These are phyloP conservation scores for Misgurnus anguillicaudatus DNA, from an alignment of 2,113 vertebrate species.

Conservation along the genomic window DNA sequence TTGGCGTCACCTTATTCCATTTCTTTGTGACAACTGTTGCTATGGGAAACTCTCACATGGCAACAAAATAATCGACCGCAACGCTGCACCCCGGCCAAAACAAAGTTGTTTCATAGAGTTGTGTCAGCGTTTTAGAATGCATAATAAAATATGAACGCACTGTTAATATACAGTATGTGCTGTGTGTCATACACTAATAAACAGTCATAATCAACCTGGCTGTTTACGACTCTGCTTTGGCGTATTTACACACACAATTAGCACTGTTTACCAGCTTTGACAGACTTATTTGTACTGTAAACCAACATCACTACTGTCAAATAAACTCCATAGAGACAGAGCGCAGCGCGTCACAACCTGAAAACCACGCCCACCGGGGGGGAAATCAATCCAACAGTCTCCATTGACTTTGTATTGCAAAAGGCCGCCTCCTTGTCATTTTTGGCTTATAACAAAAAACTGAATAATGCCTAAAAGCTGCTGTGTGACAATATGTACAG, in stretches of 20 bases:
- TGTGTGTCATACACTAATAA: constrained; percentile 30
- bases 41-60: constrained; percentile 34
- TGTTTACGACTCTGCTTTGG: constrained; percentile 28
- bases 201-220: constrained; percentile 27
- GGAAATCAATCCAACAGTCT: no score
- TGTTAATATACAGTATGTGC: constrained; percentile 17
- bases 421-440: no score
- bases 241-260: constrained; percentile 5
- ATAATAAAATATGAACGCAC: constrained; percentile 8
- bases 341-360: no score
- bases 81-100: constrained; percentile 23
- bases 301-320: constrained; percentile 1
- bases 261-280: background rate
- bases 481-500: no score
- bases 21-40: constrained; percentile 40
- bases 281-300: background rate
- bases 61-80: constrained; percentile 41
- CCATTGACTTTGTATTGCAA: no score
- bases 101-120: constrained; percentile 23
- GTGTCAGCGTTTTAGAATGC: constrained; percentile 18
- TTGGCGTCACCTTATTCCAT: constrained; percentile 65
- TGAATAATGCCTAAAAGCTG: no score
- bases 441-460: no score
- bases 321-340: background rate
- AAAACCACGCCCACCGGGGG: no score